phyloP scores from a whole-genome alignment of 2,113 vertebrate genomes.

The Cygnus buccinator region DNA sequence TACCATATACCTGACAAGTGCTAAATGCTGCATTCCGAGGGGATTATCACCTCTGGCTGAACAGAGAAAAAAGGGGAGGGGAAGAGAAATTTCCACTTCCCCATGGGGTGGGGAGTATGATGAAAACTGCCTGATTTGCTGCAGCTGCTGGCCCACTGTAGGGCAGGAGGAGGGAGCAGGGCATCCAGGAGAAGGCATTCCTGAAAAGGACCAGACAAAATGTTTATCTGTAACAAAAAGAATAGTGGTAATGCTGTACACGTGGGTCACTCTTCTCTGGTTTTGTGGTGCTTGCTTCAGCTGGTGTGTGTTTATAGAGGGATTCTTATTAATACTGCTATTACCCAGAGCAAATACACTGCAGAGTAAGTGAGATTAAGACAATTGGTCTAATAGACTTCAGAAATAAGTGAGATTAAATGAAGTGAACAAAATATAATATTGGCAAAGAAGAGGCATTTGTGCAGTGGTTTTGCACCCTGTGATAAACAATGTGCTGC shows the following conservation, averaged over 20 bases:
- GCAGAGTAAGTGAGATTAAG: slow-evolving; percentile 51
- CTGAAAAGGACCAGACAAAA: slow-evolving; percentile 30
- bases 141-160: slow-evolving; percentile 3
- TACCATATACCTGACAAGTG: slow-evolving; percentile 75
- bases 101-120: neutral
- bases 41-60: slow-evolving; percentile 70
- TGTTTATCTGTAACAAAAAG: slow-evolving; percentile 13
- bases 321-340: slow-evolving; percentile 60
- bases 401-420: slow-evolving; percentile 16
- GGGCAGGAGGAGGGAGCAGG: neutral
- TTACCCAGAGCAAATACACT: neutral
- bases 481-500: neutral
- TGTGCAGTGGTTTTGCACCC: neutral
- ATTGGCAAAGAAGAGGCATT: neutral
- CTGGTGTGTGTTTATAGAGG: slow-evolving; percentile 52
- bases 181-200: slow-evolving; percentile 15
- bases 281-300: slow-evolving; percentile 6
- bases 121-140: neutral
- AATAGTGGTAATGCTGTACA: neutral
- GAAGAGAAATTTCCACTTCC: slow-evolving; percentile 47
- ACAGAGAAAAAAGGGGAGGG: slow-evolving; percentile 44
- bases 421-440: neutral
- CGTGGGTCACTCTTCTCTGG: neutral
- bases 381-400: slow-evolving; percentile 50
- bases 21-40: slow-evolving; percentile 70